Conservation (phyloP, 2,797 vertebrate genomes). For the Myioborus miniatus region DNA sequence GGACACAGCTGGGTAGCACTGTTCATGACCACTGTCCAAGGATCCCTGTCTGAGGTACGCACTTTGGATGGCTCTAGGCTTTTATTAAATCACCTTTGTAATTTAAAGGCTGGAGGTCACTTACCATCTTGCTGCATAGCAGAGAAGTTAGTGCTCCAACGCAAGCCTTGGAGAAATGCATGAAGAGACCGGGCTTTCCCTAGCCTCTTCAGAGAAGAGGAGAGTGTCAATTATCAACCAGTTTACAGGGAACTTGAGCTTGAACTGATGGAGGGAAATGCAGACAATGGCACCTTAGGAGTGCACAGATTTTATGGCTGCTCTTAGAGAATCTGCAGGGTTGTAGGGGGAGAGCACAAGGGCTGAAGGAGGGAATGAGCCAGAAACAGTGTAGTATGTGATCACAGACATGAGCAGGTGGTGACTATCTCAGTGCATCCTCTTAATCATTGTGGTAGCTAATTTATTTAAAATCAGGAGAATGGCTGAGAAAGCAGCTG, state of each 20-base stretch:
- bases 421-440: not conserved
- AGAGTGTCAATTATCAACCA: not conserved
- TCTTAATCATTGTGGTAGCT: not conserved
- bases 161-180: not conserved
- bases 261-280: not conserved
- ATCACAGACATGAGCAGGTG: not conserved
- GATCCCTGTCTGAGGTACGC: not conserved
- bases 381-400: not conserved
- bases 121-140: not conserved
- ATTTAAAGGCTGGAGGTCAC: not conserved
- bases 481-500: not conserved
- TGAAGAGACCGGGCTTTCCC: not conserved
- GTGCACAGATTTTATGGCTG: not conserved
- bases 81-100: not conserved
- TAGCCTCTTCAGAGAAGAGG: not conserved
- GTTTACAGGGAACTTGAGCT: not conserved
- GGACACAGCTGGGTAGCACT: not conserved
- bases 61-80: not conserved
- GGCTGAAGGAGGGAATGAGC: not conserved
- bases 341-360: not conserved
- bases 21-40: not conserved
- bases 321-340: not conserved
- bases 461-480: not conserved
- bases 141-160: not conserved
- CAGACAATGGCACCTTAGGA: not conserved